phyloP scores from a whole-genome alignment of 2,113 vertebrate genomes.

The Tricholaema leucomelas region DNA sequence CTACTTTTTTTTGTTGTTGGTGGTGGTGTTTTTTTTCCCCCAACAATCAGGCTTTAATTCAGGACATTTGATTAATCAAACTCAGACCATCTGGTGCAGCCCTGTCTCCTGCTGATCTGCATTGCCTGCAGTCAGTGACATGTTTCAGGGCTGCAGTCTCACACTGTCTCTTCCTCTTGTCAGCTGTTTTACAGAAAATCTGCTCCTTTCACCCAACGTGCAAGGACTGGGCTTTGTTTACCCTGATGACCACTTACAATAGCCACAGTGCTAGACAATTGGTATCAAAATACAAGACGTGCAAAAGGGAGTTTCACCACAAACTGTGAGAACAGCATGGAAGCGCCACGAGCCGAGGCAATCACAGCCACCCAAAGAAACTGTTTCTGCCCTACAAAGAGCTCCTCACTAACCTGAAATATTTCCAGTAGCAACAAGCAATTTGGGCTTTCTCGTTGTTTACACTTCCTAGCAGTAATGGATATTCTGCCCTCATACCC shows the following conservation, averaged over 20 bases:
- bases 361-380: not conserved
- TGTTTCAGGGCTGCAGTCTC: slow-evolving; percentile 52
- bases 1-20: not conserved
- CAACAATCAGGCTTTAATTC: slow-evolving; percentile 52
- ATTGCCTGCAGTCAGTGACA: slow-evolving; percentile 53
- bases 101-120: slow-evolving; percentile 58
- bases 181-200: slow-evolving; percentile 34
- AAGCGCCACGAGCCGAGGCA: not conserved
- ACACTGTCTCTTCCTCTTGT: slow-evolving; percentile 52
- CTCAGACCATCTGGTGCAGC: slow-evolving; percentile 64
- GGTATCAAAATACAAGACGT: slow-evolving; percentile 30
- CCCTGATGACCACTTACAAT: not conserved
- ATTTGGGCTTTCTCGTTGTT: not conserved
- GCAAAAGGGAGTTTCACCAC: not conserved
- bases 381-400: not conserved
- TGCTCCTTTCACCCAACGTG: slow-evolving; percentile 12
- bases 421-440: not conserved
- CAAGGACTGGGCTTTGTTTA: slow-evolving; percentile 47
- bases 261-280: not conserved
- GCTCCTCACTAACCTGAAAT: not conserved
- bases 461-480: not conserved
- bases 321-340: not conserved
- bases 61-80: slow-evolving; percentile 68
- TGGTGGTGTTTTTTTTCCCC: not conserved
- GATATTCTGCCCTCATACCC: not conserved